Base-by-base conservation (phyloP, 2,113 vertebrate species). In the Argyrosomus japonicus region DNA sequence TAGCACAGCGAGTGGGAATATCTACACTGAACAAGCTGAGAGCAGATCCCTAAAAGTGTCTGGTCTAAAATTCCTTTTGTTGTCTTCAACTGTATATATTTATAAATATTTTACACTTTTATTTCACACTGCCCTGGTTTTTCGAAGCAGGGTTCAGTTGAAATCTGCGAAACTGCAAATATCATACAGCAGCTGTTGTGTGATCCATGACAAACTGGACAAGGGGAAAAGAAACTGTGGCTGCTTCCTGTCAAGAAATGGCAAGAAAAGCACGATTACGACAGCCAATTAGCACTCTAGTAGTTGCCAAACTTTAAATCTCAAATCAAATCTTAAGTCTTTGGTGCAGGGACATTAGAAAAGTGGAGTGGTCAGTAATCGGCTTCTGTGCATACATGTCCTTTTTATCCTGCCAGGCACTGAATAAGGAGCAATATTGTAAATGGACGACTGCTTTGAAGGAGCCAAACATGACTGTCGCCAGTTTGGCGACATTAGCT, bases 101-200 rank as follows among this genome's bases (percentile, higher is more conserved):
- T 84, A 87, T 89, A 87, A 90, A 90, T 93, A 89, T 84, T 91
- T 93, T 71, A 91, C 83, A 82, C 79, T 79, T 87, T 86, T 81
- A 87, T 88, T 82, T 88, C 82, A 87, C 85, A 87, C 86, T 87
- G 79, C 21, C 70, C 45, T 71, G 85, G 25, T 85, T 91, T 76
- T 87, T 47, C 36, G 77, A 82, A 89, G 78, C 64, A 57, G 75
- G 58, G 74, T 77, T 87, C 5, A 43, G 77, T 53, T 68, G 77
- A 81, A 87, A 89, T 88, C 83, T 87, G 88, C 29, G 75, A 91
- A 86, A 81, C 78, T 65, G 79, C 72, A 86, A 82, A 85, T 91
- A 80, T 85, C 84, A 71, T 77, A 27, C 84, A 85, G 79, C 86
- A 90, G 85, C 88, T 92, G 90, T 88, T 80, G 90, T 89, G 88